Conservation (phyloP, 2,797 vertebrate genomes). For the Meda fulgida region DNA sequence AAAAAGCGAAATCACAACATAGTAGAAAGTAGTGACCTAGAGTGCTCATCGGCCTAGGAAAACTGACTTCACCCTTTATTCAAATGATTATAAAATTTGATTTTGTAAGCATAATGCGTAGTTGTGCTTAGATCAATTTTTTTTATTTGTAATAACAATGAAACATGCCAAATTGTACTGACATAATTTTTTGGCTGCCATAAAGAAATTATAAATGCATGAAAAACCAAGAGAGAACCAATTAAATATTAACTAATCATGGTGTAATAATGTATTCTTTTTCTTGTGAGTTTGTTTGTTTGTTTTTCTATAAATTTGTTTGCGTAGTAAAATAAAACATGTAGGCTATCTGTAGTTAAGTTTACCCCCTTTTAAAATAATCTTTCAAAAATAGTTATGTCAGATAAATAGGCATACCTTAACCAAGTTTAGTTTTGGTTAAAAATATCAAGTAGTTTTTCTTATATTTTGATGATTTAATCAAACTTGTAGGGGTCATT, state of each 20-base stretch:
- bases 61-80: background rate
- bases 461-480: background rate
- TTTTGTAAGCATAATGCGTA: background rate
- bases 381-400: background rate
- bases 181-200: background rate
- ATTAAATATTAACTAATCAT: background rate
- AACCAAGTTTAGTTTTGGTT: background rate
- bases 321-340: background rate
- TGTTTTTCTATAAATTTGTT: background rate
- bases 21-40: background rate
- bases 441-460: background rate
- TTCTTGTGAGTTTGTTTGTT: background rate
- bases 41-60: too few relatives aligned
- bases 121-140: background rate
- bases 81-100: background rate
- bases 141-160: background rate
- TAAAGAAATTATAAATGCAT: background rate
- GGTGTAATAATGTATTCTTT: background rate
- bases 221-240: background rate
- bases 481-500: too few relatives aligned
- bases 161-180: background rate
- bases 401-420: too few relatives aligned
- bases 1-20: background rate
- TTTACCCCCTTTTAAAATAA: too few relatives aligned
- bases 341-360: too few relatives aligned